Evolutionary conservation across 2,888 invertebrate genomes (phyloP).

Genomic region (Ormyrus thymus): DNA sequence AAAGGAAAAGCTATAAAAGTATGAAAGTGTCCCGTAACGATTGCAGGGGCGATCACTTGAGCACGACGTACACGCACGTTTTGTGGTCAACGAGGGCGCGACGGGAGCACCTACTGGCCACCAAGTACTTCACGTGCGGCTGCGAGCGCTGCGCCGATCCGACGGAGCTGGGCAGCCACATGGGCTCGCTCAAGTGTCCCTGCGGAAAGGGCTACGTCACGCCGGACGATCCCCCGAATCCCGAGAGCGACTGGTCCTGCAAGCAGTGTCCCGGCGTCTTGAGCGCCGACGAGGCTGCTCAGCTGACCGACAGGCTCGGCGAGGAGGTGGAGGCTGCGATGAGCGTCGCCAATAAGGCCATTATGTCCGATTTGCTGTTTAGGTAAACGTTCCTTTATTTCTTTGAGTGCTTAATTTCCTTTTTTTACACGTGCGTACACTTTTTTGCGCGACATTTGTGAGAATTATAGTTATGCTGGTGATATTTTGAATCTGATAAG

Average conservation of each 20-base stretch:
- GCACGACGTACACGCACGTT: constrained; percentile 91
- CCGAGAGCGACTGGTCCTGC: constrained; percentile 86
- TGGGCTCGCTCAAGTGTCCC: constrained; percentile 83
- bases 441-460: not conserved
- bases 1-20: too few species aligned
- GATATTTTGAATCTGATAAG: too few species aligned
- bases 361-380: constrained; percentile 81
- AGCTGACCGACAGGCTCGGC: constrained; percentile 83
- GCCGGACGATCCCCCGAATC: constrained; percentile 83
- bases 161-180: constrained; percentile 86
- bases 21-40: too few species aligned
- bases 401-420: not conserved
- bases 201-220: constrained; percentile 83
- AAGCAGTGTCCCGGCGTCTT: constrained; percentile 82
- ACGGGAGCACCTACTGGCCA: constrained; percentile 84
- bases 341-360: constrained; percentile 80
- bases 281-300: constrained; percentile 80
- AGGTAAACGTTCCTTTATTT: constrained; percentile 71
- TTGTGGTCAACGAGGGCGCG: constrained; percentile 91
- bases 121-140: constrained; percentile 86
- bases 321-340: constrained; percentile 85
- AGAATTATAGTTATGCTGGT: not conserved
- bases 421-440: not conserved
- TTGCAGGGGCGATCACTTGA: constrained; percentile 82
- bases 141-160: constrained; percentile 87